Conservation (phyloP, 2,888 invertebrate genomes). For the Steinernema scapterisci region DNA sequence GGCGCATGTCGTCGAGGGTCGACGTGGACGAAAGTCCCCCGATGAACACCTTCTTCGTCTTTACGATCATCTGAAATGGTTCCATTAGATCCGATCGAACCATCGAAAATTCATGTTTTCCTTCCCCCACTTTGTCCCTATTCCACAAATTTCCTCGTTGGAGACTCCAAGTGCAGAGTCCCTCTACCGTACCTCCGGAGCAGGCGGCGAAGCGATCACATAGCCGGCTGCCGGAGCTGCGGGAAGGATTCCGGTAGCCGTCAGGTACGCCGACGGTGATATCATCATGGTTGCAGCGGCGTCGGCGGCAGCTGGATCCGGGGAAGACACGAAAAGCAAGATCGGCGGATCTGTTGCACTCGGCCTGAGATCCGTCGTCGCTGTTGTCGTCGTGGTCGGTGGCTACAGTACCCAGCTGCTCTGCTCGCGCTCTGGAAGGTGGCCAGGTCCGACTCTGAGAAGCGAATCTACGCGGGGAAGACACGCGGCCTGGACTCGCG, state of each 20-base stretch:
- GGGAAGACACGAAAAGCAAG: neutral
- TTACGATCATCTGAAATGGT: constrained; percentile 89
- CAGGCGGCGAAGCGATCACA: neutral
- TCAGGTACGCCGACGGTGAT: constrained; percentile 15
- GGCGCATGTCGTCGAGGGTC: constrained; percentile 98
- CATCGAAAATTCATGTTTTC: neutral
- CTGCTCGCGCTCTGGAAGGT: too few species aligned
- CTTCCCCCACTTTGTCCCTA: neutral
- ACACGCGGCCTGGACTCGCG: neutral
- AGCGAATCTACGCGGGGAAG: neutral
- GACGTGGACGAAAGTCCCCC: constrained; percentile 99
- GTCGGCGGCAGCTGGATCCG: neutral
- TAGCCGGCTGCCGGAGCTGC: constrained; percentile 16
- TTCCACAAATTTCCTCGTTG: neutral
- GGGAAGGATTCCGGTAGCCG: constrained; percentile 17
- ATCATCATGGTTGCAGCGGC: constrained; percentile 21
- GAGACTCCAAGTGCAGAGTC: neutral
- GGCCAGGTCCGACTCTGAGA: neutral
- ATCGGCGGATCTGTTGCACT: neutral
- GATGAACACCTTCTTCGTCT: constrained; percentile 99
- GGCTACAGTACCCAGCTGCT: too few species aligned
- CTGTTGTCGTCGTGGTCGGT: too few species aligned
- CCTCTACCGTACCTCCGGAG: constrained; percentile 21
- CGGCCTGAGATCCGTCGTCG: neutral
- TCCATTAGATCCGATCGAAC: neutral